Base-by-base conservation (phyloP, 2,113 vertebrate species). In the Embiotoca jacksoni region DNA sequence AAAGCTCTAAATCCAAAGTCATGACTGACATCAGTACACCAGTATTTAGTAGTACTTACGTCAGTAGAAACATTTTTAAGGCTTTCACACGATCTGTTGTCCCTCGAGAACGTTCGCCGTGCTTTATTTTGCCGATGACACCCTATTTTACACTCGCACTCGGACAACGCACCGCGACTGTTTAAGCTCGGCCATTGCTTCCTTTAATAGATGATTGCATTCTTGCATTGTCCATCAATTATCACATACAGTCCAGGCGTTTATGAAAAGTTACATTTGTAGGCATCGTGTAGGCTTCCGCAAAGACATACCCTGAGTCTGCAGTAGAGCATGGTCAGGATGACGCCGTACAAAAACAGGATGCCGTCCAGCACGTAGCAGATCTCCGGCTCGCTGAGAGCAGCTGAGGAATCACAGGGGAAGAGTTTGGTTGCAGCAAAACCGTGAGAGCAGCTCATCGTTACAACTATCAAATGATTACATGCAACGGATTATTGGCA, bases 301-400 rank as follows among this genome's bases (percentile, higher is more conserved):
- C 1, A 32, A 56, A 57, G 15, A 39, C 0, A 16, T 15, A 98
- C 96, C 96, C 96, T 97, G 36, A 97, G 89, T 75, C 93, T 94
- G 79, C 96, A 97, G 89, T 97, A 97, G 75, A 98, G 95, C 2
- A 93, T 75, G 0, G 97, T 97, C 79, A 98, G 93, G 63, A 96
- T 69, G 13, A 97, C 67, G 57, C 97, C 96, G 0, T 98, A 98
- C 74, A 96, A 0, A 59, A 98, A 96, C 30, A 98, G 93, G 82
- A 98, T 85, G 0, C 89, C 95, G 0, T 98, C 97, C 87, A 98
- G 92, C 7, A 97, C 41, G 3, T 97, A 97, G 80, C 97, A 98
- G 64, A 97, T 82, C 64, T 95, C 37, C 0, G 94, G 92, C 6
- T 96, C 95, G 0, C 23, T 7, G 7, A 96, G 80, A 16, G 91